These are phyloP conservation scores for Drosophila multiciliata DNA, from an alignment of 2,888 invertebrate genomes.

Conservation along the genomic window DNA sequence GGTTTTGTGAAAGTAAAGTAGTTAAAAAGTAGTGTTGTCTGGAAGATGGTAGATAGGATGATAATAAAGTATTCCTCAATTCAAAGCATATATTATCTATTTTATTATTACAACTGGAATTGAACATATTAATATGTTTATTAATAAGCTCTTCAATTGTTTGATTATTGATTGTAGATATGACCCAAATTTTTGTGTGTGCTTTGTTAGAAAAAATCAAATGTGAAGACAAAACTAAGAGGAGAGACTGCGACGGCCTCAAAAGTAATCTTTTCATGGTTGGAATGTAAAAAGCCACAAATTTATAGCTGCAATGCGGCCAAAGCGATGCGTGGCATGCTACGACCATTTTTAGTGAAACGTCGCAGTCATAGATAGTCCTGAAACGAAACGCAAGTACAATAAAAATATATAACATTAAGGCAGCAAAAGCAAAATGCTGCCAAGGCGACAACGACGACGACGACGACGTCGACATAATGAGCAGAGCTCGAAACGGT, in stretches of 20 bases:
- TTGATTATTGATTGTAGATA: background rate
- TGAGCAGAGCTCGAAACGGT: slow-evolving; percentile 65
- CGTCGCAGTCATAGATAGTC: slow-evolving; percentile 60
- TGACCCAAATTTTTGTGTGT: background rate
- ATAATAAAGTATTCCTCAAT: background rate
- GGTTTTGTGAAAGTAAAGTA: background rate
- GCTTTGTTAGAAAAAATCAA: background rate
- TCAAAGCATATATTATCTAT: background rate
- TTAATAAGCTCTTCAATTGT: background rate
- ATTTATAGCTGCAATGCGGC: slow-evolving; percentile 77
- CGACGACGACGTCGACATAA: slow-evolving; percentile 42
- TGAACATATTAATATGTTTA: background rate
- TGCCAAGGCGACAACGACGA: slow-evolving; percentile 39
- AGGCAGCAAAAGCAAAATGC: slow-evolving; percentile 35
- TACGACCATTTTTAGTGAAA: slow-evolving; percentile 46
- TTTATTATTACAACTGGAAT: background rate
- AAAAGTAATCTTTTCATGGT: slow-evolving; percentile 60
- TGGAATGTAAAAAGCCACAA: slow-evolving; percentile 62
- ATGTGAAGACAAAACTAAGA: slow-evolving; percentile 13
- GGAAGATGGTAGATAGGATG: background rate
- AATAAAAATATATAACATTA: slow-evolving; percentile 71
- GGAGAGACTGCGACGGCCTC: slow-evolving; percentile 27
- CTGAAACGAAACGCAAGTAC: slow-evolving; percentile 61
- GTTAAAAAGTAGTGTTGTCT: background rate
- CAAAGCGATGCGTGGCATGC: slow-evolving; percentile 56